phyloP scores from a whole-genome alignment of 2,113 vertebrate species.

The Camarhynchus parvulus region DNA sequence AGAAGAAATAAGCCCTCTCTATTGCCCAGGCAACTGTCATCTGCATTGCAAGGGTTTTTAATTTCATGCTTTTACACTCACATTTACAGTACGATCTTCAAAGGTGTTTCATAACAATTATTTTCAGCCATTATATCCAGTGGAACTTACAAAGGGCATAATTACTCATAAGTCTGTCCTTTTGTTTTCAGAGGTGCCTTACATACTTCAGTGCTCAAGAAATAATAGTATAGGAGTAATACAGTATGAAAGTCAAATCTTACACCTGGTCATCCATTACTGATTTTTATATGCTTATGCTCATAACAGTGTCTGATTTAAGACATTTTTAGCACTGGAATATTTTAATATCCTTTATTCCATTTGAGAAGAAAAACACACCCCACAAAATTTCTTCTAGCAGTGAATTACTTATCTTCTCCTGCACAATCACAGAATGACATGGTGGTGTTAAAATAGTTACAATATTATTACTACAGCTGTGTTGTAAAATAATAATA shows the following conservation, averaged over 20 bases:
- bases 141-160: background rate
- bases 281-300: background rate
- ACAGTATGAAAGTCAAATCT: background rate
- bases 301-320: background rate
- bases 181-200: background rate
- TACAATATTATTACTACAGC: background rate
- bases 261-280: background rate
- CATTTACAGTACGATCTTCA: background rate
- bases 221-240: background rate
- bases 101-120: background rate
- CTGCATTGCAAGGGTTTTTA: background rate
- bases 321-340: background rate
- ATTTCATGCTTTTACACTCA: background rate
- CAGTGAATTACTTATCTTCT: background rate
- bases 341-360: background rate
- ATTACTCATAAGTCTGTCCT: background rate
- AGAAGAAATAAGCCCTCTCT: background rate
- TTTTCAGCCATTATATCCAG: constrained; percentile 9
- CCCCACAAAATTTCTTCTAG: background rate
- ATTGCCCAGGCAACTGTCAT: constrained; percentile 32
- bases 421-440: background rate
- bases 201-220: background rate
- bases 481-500: background rate
- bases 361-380: background rate
- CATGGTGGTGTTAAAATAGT: background rate